A percentile compares a stretch with the other conserved stretches of the same genome.
Evolutionary conservation across 2,888 invertebrate species (phyloP).

Genomic region (Leucophora obtusa): DNA sequence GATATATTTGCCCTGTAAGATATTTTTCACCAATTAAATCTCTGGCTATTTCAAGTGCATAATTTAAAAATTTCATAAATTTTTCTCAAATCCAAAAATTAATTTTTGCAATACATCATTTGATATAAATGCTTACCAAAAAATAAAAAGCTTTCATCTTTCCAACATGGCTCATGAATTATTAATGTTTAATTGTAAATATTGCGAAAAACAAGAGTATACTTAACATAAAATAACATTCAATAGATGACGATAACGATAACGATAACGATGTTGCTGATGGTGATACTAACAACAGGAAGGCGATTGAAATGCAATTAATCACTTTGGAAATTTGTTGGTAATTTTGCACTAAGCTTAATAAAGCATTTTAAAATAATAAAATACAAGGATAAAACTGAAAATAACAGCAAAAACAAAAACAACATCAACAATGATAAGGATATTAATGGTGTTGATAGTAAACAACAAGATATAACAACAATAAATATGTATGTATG

Average conservation of each 20-base stretch:
- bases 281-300: conserved; percentile 6
- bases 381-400: not conserved
- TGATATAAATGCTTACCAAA: too few species aligned
- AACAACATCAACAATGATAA: conserved; percentile 22
- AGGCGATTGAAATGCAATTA: conserved; percentile 36
- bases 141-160: conserved; percentile 4
- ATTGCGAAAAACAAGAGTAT: conserved; percentile 8
- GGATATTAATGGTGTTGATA: not conserved
- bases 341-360: not conserved
- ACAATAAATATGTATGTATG: not conserved
- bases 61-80: too few species aligned
- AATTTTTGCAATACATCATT: too few species aligned
- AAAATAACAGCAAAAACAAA: conserved; percentile 6
- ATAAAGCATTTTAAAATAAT: not conserved
- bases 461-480: not conserved
- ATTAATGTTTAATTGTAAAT: conserved; percentile 35
- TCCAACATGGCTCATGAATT: conserved; percentile 37
- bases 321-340: conserved; percentile 22
- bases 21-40: too few species aligned
- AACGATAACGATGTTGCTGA: not conserved
- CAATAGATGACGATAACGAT: conserved; percentile 12
- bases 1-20: too few species aligned
- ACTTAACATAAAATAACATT: not conserved
- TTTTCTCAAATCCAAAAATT: too few species aligned
- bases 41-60: too few species aligned